Evolutionary conservation across 2,797 vertebrate species (phyloP), one percentile per base, ranked within the genome.

Genomic region (Scarus forsteni): DNA sequence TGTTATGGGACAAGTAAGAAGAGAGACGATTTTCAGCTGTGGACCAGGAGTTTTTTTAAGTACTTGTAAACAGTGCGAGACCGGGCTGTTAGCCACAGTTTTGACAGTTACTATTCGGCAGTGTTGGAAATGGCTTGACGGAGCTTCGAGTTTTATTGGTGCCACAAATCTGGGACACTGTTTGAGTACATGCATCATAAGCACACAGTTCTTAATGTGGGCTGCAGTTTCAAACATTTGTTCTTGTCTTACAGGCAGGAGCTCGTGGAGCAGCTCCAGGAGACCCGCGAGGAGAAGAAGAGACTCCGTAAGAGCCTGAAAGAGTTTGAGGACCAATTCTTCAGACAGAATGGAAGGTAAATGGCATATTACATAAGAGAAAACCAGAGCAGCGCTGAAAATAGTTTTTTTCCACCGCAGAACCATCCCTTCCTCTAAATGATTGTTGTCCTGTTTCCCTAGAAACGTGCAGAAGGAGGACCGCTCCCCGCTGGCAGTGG

Each of bases 381-480:
- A 16, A 7, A 16, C 50, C 10, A 35, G 16, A 53, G 38, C 1
- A 10, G 14, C 18, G 35, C 12, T 27, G 34, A 1, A 34, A 34
- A 46, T 54, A 9, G 7, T 3, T 68, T 2, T 27, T 73, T 65
- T 73, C 36, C 14, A 27, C 44, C 10, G 27, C 45, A 11, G 8
- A 61, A 8, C 43, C 4, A 35, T 6, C 12, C 19, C 2, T 13
- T 0, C 73, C 70, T 16, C n/a, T 13, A 45, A 45, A 66, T 63
- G 27, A 70, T 70, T 78, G 61, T 57, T 27, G 12, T 72, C 34
- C 15, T 53, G 40, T 82, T 81, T 62, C 45, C 57, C 48, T 73
- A 99, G 98, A 91, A 98, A 95, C 0, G 96, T 96, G 78, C 98
- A 98, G 91, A 99, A 98, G 84, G 98, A 99, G 88, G 98, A 99